Conservation (phyloP, 2,797 vertebrate species). For the Mus minutoides region DNA sequence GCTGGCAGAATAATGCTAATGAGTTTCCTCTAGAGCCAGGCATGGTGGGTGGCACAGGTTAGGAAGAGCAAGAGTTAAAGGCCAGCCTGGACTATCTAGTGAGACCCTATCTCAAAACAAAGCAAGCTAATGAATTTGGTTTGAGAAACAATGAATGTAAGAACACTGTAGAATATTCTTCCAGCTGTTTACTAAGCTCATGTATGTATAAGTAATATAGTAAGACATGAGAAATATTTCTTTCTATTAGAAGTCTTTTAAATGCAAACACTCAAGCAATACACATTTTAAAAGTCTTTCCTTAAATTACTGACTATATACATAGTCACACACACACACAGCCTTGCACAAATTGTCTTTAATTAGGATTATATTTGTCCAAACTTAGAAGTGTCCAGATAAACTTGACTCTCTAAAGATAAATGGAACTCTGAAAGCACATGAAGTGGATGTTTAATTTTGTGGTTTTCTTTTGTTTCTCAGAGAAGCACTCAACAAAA, state of each 20-base stretch:
- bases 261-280: background rate
- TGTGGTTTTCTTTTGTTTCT: conserved; percentile 61
- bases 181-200: conserved; percentile 23
- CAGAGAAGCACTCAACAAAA: conserved; percentile 99
- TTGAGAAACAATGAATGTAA: conserved; percentile 13
- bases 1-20: background rate
- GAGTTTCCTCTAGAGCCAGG: background rate
- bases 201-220: background rate
- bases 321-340: background rate
- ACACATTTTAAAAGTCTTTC: conserved; percentile 1
- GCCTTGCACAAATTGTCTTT: conserved; percentile 43
- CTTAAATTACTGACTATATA: background rate
- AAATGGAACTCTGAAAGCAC: conserved; percentile 26
- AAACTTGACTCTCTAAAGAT: background rate
- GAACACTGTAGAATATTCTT: conserved; percentile 60
- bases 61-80: background rate
- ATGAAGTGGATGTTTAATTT: conserved; percentile 55
- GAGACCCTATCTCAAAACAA: background rate
- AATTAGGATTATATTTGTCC: conserved; percentile 47
- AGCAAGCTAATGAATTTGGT: conserved; percentile 10
- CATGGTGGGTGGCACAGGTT: background rate
- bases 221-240: conserved; percentile 25
- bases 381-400: conserved; percentile 35
- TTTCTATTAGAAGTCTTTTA: conserved; percentile 45
- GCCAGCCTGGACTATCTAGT: background rate